Base-by-base conservation (phyloP, 2,888 invertebrate species). In the Hedya salicella region DNA sequence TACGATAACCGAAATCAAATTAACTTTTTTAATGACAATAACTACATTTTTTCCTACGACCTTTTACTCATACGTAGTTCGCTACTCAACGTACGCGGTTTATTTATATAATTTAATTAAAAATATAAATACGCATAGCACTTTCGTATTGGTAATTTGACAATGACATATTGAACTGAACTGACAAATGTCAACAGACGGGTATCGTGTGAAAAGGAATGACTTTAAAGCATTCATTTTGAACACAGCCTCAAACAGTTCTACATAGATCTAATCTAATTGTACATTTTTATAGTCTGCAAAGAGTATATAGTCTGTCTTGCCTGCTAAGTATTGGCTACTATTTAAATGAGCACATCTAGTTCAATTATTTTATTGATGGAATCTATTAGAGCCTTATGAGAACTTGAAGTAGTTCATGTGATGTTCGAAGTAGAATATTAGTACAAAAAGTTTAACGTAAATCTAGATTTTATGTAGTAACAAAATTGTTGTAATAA, bases 61-160 rank as follows among this genome's bases (percentile, higher is more conserved):
- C 16, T 21, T 17, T 36, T 30, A 57, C 25, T 44, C 17, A 30
- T 44, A 57, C 11, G 30, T 46, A 17, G n/a, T 25, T 42, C 25
- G 13, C 5, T 57, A 50, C n/a, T 17, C 19, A 19, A 17, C 36
- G 11, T n/a, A n/a, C 30, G 21, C 32, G 13, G 21, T 57, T 64
- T 14, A 36, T 59, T 46, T 52, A 13, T 44, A 39, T 63, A 48
- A 63, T 30, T 54, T 49, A 63, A 54, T 63, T 56, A 63, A 60
- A 25, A 21, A 21, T 11, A 42, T 54, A 54, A 25, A 19, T 49
- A 30, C 52, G 39, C 39, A 53, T 53, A 19, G 13, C 52, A 39
- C 52, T 39, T 36, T n/a, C n/a, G 48, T n/a, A 48, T 3, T 46
- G 11, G 13, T 48, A n/a, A 16, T 13, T 17, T 17, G 21, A 13